A percentile compares a stretch with the other conserved stretches of the same genome.
phyloP scores from a whole-genome alignment of 1,140 invertebrate species.

The Luehdorfia chinensis region DNA sequence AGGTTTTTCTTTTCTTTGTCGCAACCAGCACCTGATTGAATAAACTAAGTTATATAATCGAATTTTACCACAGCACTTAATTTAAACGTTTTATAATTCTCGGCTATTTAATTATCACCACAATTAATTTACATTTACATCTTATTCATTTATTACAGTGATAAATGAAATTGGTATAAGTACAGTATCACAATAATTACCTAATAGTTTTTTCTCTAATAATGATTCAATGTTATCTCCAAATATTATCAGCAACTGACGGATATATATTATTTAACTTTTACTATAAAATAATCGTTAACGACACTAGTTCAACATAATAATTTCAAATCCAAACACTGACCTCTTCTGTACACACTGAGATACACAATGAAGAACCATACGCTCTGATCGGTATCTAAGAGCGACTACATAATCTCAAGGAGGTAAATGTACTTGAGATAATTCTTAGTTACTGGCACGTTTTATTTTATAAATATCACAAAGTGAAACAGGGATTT shows the following conservation, averaged over 20 bases:
- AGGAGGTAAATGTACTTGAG: conserved; percentile 15
- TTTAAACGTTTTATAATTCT: too few species aligned
- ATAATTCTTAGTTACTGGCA: conserved; percentile 12
- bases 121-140: too few species aligned
- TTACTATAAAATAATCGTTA: conserved; percentile 6
- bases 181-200: too few species aligned
- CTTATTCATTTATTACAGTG: too few species aligned
- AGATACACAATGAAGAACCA: conserved; percentile 2
- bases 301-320: conserved; percentile 4
- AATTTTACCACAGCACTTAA: too few species aligned
- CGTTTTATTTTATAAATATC: conserved; percentile 8
- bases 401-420: conserved; percentile 7
- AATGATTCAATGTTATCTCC: too few species aligned
- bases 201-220: too few species aligned
- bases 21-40: conserved; percentile 53
- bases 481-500: not conserved
- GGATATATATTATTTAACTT: too few species aligned
- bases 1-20: conserved; percentile 47
- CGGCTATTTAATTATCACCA: too few species aligned
- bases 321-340: not conserved
- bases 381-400: conserved; percentile 7
- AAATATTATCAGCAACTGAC: too few species aligned
- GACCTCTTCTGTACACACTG: not conserved
- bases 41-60: conserved; percentile 1
- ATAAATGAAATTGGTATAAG: too few species aligned